Base-by-base conservation (phyloP, 1,140 invertebrate genomes). In the Papilio xuthus region DNA sequence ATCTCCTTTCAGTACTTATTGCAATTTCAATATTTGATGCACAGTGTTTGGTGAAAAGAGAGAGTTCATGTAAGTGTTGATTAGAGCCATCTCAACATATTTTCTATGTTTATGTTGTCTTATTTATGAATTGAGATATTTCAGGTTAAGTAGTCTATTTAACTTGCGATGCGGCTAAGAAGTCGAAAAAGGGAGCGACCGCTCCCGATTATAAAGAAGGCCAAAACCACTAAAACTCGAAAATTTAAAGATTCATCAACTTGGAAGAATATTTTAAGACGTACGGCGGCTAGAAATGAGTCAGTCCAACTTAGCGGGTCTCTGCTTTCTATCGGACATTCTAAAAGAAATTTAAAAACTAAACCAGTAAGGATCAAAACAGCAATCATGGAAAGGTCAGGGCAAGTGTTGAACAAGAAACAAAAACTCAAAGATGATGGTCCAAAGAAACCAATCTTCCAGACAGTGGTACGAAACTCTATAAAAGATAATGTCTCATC, bases 121-220 rank as follows among this genome's bases (percentile, higher is more conserved):
- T 26, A 78, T 32, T 18, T 78, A 23, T 77, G 23, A 47, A 69
- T 75, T 63, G 47, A 26, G 18, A 2, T 69, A 80, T 85, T 88
- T 3, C 84, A 92, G 90, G 88, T 88, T 87, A 84, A 89, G 83
- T 84, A 80, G 78, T 32, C 84, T 78, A 78, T 80, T 85, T 79
- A 86, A 85, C 85, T 86, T 93, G 92, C 89, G 79, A 93, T 93
- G 92, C 90, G 90, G 85, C 88, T 92, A 91, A 92, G 92, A 89
- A 93, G 90, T 87, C 88, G 91, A 78, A 91, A 91, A 79, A 93
- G 91, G 87, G 91, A 93, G 89, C 90, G 88, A 77, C 86, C 89
- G 86, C 92, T 93, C 92, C 90, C 91, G 84, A 83, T 84, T 80
- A 90, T 86, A 79, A 90, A 85, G 78, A 88, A 91, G 86, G 56